A percentile compares a stretch with the other conserved stretches of the same genome.
phyloP scores from a whole-genome alignment of 2,888 invertebrate genomes.

The Drosophila tripunctata region DNA sequence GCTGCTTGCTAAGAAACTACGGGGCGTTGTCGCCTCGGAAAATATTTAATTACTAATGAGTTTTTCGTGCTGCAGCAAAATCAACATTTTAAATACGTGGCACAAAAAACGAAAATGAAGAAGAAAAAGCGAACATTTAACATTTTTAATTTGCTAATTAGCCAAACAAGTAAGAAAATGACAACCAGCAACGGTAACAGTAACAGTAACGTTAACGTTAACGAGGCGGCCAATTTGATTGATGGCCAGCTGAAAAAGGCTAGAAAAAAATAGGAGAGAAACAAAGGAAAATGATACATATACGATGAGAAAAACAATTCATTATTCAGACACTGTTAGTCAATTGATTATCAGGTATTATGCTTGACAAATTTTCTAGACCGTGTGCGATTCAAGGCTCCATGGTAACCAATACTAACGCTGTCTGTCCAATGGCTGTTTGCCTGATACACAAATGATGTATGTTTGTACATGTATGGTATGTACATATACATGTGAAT shows the following conservation, averaged over 20 bases:
- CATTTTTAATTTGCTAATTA: constrained; percentile 77
- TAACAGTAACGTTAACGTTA: constrained; percentile 17
- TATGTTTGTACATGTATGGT: constrained; percentile 4
- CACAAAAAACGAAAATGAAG: constrained; percentile 9
- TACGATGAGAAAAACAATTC: constrained; percentile 52
- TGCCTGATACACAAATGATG: constrained; percentile 34
- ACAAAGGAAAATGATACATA: background rate
- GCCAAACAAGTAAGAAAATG: constrained; percentile 22
- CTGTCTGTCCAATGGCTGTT: constrained; percentile 31
- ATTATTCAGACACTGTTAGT: constrained; percentile 67
- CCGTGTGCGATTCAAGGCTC: constrained; percentile 1
- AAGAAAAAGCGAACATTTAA: constrained; percentile 41
- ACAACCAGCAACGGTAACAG: background rate
- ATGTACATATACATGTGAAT: constrained; percentile 52
- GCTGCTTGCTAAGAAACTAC: constrained; percentile 64
- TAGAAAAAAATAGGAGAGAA: background rate
- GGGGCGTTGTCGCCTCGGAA: constrained; percentile 71
- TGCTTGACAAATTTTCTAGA: constrained; percentile 56
- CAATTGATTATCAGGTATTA: constrained; percentile 77
- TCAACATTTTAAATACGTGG: constrained; percentile 61
- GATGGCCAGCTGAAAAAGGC: constrained; percentile 49
- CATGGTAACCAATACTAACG: constrained; percentile 46
- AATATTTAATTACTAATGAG: constrained; percentile 79
- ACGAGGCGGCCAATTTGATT: constrained; percentile 59
- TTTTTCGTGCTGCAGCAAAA: constrained; percentile 69